These are phyloP conservation scores for Drosophila baimaii DNA, from an alignment of 1,140 invertebrate genomes.

Conservation along the genomic window DNA sequence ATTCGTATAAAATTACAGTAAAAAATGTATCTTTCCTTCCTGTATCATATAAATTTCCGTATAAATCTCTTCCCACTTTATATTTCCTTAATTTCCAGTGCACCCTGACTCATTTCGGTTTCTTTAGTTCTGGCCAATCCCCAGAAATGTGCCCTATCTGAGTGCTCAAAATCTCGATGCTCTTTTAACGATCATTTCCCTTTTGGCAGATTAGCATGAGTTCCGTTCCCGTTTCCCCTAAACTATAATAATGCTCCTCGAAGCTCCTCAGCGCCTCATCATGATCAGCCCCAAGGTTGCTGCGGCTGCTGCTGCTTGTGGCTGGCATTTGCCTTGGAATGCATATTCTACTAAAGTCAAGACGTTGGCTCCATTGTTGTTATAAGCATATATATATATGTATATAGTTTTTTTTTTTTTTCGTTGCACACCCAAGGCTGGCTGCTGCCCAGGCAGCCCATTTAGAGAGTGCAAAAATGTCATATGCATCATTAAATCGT, in stretches of 20 bases:
- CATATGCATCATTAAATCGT: conserved; percentile 84
- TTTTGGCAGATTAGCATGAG: conserved; percentile 26
- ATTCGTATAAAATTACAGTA: too few species aligned
- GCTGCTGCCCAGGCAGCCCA: conserved; percentile 61
- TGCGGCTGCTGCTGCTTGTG: conserved; percentile 16
- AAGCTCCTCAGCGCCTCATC: conserved; percentile 8
- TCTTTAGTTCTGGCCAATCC: conserved; percentile 8
- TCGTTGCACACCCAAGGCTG: conserved; percentile 47
- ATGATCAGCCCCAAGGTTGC: conserved; percentile 65
- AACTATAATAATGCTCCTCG: conserved; percentile 27
- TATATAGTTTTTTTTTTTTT: conserved; percentile 17
- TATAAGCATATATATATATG: conserved; percentile 10
- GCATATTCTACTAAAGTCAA: conserved; percentile 56
- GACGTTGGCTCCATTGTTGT: conserved; percentile 60
- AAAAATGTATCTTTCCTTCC: too few species aligned
- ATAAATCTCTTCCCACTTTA: not conserved
- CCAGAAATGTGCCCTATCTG: conserved; percentile 14
- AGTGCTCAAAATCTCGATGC: conserved; percentile 14
- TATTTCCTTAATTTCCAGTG: not conserved
- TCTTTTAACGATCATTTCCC: conserved; percentile 39
- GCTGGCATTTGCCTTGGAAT: conserved; percentile 70
- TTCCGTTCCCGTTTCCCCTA: conserved; percentile 21
- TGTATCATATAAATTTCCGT: not conserved
- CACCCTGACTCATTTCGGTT: conserved; percentile 10
- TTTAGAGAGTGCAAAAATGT: conserved; percentile 84